Percentiles rank a stretch among this genome's conserved stretches.
phyloP scores from a whole-genome alignment of 1,140 invertebrate species.

The Drosophila auraria region DNA sequence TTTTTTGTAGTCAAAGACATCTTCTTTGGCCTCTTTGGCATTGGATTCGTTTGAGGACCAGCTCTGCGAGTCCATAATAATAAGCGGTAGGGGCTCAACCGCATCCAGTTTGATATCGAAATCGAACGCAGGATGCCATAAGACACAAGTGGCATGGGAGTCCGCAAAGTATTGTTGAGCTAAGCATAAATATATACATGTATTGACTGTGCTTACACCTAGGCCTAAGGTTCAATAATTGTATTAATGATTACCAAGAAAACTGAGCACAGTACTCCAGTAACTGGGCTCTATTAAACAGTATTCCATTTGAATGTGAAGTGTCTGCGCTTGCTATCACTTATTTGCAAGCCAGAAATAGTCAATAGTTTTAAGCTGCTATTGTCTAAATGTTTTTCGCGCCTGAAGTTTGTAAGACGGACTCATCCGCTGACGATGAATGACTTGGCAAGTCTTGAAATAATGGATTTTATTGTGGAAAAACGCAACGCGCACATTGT shows the following conservation, averaged over 20 bases:
- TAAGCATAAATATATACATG: conserved; percentile 8
- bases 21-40: conserved; percentile 10
- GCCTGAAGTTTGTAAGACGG: not conserved
- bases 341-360: not conserved
- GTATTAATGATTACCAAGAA: conserved; percentile 53
- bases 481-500: not conserved
- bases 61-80: conserved; percentile 47
- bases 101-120: conserved; percentile 50
- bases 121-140: conserved; percentile 62
- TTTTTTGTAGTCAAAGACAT: conserved; percentile 44
- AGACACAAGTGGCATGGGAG: conserved; percentile 64
- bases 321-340: no score
- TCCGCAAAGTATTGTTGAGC: conserved; percentile 61
- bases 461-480: conserved; percentile 5
- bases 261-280: conserved; percentile 64
- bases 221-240: not conserved
- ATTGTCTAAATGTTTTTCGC: not conserved
- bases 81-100: conserved; percentile 15
- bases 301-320: conserved; percentile 2
- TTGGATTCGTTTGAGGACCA: conserved; percentile 20
- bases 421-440: not conserved
- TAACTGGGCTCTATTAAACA: conserved; percentile 34
- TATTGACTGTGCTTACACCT: not conserved
- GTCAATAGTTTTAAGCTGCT: no score
- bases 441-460: conserved; percentile 2